Evolutionary conservation across 2,797 vertebrate species (phyloP).

Genomic region (Heliangelus exortis): DNA sequence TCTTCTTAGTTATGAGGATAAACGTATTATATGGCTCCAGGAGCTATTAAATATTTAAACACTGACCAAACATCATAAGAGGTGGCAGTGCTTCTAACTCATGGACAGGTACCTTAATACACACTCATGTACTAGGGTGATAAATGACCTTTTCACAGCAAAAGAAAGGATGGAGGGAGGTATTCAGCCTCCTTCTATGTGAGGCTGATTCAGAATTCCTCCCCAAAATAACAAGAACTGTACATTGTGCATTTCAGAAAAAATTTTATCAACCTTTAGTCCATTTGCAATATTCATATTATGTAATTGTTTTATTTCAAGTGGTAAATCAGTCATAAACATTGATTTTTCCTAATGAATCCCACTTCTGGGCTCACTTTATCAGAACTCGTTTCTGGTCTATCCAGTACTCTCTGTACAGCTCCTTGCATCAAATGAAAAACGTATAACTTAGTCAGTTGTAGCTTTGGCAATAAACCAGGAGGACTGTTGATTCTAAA

Average conservation of each 20-base stretch:
- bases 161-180: neutral
- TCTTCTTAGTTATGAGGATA: neutral
- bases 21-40: neutral
- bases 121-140: accelerated
- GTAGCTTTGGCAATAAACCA: neutral
- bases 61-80: accelerated
- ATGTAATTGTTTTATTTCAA: neutral
- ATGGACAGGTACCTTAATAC: neutral
- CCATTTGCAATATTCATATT: neutral
- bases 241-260: neutral
- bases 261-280: neutral
- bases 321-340: neutral
- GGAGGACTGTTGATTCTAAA: neutral
- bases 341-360: neutral
- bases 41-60: neutral
- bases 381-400: accelerated
- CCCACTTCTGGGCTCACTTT: neutral
- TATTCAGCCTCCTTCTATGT: neutral
- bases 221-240: neutral
- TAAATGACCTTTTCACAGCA: neutral
- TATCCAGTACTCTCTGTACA: neutral
- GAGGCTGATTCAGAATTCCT: neutral
- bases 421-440: neutral
- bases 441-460: neutral
- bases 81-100: neutral